Conservation (phyloP, 2,888 invertebrate genomes). For the Meiosimyza platycephala region DNA sequence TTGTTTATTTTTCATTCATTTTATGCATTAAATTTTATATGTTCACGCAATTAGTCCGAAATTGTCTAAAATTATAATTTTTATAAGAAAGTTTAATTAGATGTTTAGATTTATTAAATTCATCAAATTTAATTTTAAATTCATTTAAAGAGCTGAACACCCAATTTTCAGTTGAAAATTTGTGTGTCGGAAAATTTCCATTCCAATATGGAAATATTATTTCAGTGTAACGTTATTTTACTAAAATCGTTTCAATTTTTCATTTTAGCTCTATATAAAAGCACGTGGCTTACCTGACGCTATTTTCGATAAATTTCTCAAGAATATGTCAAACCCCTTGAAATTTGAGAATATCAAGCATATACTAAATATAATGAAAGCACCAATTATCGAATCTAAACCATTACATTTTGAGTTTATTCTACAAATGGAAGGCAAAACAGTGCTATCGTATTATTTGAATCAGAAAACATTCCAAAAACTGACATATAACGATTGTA, state of each 20-base stretch:
- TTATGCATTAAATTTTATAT: too few relatives aligned
- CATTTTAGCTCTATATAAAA: constrained; percentile 73
- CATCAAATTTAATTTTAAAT: too few relatives aligned
- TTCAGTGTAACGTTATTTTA: not conserved
- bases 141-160: too few relatives aligned
- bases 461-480: constrained; percentile 75
- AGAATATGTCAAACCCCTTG: constrained; percentile 68
- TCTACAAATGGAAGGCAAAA: constrained; percentile 75
- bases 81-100: too few relatives aligned
- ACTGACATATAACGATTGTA: constrained; percentile 73
- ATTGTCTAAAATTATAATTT: too few relatives aligned
- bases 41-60: too few relatives aligned
- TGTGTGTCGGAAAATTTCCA: too few relatives aligned
- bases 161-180: too few relatives aligned
- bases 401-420: constrained; percentile 77
- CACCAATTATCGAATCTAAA: constrained; percentile 65
- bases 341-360: constrained; percentile 70
- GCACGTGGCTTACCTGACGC: constrained; percentile 67
- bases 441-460: constrained; percentile 75
- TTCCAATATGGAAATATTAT: too few relatives aligned
- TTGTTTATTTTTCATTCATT: too few relatives aligned
- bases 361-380: constrained; percentile 67
- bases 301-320: constrained; percentile 66
- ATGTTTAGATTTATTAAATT: too few relatives aligned
- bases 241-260: constrained; percentile 24